phyloP scores from a whole-genome alignment of 2,888 invertebrate genomes.

The Cerastoderma edule region DNA sequence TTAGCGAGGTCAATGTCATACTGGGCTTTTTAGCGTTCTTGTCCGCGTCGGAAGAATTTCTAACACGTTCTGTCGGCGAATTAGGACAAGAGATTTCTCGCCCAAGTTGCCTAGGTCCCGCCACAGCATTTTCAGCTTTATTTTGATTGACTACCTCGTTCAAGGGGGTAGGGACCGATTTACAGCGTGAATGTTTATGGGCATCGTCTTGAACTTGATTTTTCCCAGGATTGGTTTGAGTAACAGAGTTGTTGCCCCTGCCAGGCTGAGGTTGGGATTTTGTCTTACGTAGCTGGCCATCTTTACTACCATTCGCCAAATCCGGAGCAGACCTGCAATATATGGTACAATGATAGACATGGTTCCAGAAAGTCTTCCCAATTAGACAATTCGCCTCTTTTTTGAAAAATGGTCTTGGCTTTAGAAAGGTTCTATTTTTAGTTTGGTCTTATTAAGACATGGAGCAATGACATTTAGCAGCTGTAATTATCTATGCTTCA shows the following conservation, averaged over 20 bases:
- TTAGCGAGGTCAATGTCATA: conserved; percentile 30
- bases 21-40: conserved; percentile 37
- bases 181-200: conserved; percentile 74
- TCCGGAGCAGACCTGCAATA: conserved; percentile 82
- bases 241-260: conserved; percentile 61
- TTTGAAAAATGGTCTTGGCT: too few species aligned
- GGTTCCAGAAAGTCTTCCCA: too few species aligned
- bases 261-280: conserved; percentile 84
- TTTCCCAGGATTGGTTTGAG: conserved; percentile 47
- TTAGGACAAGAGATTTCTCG: conserved; percentile 67
- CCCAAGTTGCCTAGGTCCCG: conserved; percentile 25
- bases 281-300: conserved; percentile 85
- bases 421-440: too few species aligned
- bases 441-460: too few species aligned
- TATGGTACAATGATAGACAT: too few species aligned
- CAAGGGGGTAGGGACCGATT: conserved; percentile 73
- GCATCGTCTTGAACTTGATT: conserved; percentile 47
- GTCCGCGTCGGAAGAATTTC: conserved; percentile 34
- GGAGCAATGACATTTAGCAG: too few species aligned
- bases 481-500: too few species aligned
- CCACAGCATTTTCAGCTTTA: conserved; percentile 33
- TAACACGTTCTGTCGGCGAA: conserved; percentile 67
- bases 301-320: conserved; percentile 82
- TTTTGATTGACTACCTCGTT: conserved; percentile 55
- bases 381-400: too few species aligned